These are phyloP conservation scores for Neoascia interrupta DNA, from an alignment of 2,888 invertebrate genomes.

Conservation along the genomic window DNA sequence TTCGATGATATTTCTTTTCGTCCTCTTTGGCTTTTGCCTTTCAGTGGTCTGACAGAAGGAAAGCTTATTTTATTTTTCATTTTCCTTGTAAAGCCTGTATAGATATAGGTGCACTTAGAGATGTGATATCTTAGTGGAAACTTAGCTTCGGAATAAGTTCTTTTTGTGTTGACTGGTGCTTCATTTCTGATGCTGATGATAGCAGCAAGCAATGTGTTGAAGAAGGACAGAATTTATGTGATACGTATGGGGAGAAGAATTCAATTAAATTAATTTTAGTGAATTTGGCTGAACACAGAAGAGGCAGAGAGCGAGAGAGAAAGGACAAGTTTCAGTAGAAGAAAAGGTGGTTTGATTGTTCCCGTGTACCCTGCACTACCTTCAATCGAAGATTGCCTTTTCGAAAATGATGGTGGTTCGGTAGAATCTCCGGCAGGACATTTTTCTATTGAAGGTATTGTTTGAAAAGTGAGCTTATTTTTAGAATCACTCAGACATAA, in stretches of 20 bases:
- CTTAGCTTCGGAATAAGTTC: constrained; percentile 38
- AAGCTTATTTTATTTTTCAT: constrained; percentile 51
- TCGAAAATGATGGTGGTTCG: no score
- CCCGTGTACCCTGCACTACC: no score
- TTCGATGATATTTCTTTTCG: neutral
- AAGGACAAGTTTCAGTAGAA: no score
- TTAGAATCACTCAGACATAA: no score
- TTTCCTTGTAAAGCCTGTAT: no score
- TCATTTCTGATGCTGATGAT: constrained; percentile 40
- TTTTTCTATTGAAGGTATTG: no score
- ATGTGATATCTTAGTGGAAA: constrained; percentile 57
- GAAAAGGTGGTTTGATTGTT: no score
- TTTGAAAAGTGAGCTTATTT: no score
- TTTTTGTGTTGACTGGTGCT: constrained; percentile 25
- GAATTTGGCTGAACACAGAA: constrained; percentile 52
- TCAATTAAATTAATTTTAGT: constrained; percentile 65
- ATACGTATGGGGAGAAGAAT: constrained; percentile 41
- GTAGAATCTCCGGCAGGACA: no score
- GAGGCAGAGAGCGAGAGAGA: neutral
- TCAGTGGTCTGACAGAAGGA: constrained; percentile 23
- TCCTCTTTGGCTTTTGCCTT: constrained; percentile 27
- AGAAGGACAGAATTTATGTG: constrained; percentile 31
- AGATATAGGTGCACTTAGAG: no score
- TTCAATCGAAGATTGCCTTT: no score
- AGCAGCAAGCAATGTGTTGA: neutral